These are phyloP conservation scores for Gastrophryne carolinensis DNA, from an alignment of 2,797 vertebrate genomes.

Conservation along the genomic window DNA sequence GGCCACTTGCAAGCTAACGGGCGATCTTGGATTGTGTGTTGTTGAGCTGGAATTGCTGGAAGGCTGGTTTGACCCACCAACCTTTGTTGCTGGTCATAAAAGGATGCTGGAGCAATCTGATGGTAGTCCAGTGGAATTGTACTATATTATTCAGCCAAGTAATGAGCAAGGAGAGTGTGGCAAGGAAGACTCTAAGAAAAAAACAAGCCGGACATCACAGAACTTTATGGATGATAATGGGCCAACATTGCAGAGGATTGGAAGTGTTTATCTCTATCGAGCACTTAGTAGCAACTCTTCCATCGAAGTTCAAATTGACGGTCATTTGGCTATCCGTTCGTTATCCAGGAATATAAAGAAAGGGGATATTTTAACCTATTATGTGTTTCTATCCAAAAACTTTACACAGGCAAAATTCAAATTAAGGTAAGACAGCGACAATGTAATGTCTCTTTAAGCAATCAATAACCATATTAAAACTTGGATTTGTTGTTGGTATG, in stretches of 20 bases:
- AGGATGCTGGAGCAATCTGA: conserved; percentile 64
- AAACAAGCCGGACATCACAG: conserved; percentile 57
- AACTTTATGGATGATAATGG: conserved; percentile 71
- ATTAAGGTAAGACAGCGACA: conserved; percentile 76
- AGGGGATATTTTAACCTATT: conserved; percentile 84
- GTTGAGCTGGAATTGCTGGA: conserved; percentile 76
- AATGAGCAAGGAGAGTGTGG: conserved; percentile 69
- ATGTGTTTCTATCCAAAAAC: conserved; percentile 78
- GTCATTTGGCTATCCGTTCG: conserved; percentile 78
- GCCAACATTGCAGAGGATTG: conserved; percentile 86
- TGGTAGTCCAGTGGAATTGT: conserved; percentile 86
- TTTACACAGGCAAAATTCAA: conserved; percentile 83
- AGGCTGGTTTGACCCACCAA: conserved; percentile 79
- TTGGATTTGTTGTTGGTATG: too few species aligned
- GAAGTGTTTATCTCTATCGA: conserved; percentile 85
- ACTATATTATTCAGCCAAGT: conserved; percentile 71
- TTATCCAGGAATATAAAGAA: conserved; percentile 77
- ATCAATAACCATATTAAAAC: too few species aligned
- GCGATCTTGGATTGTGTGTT: conserved; percentile 82
- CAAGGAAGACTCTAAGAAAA: conserved; percentile 60
- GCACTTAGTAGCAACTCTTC: conserved; percentile 69
- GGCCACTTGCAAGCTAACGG: conserved; percentile 74
- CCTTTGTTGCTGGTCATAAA: conserved; percentile 76
- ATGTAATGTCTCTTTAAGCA: too few species aligned
- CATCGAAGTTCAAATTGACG: conserved; percentile 80